These are phyloP conservation scores for Neocrepidodera transversa DNA, from an alignment of 2,888 invertebrate genomes.

Conservation along the genomic window DNA sequence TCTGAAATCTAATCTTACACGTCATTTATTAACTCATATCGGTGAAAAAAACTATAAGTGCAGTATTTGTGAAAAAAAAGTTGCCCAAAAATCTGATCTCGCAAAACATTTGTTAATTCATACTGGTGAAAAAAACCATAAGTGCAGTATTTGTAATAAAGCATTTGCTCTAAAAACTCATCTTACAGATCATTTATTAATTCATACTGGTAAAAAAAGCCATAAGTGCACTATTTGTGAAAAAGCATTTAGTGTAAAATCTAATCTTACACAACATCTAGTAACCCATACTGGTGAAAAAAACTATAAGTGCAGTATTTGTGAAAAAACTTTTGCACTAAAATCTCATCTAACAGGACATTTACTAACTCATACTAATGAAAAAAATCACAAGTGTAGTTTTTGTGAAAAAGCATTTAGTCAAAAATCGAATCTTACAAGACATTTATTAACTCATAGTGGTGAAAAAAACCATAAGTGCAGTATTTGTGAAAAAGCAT, in stretches of 20 bases:
- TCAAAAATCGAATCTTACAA: neutral
- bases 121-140: too few species aligned
- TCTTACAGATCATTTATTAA: too few species aligned
- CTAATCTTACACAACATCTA: conserved; percentile 5
- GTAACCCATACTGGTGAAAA: neutral
- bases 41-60: conserved; percentile 1
- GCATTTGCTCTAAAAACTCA: too few species aligned
- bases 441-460: neutral
- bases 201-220: neutral
- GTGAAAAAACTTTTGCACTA: neutral
- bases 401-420: conserved; percentile 1
- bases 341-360: neutral
- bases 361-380: neutral
- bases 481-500: neutral
- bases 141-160: too few species aligned
- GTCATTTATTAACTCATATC: neutral
- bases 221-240: conserved; percentile 11
- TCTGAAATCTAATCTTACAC: neutral
- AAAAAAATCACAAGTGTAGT: neutral
- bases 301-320: neutral
- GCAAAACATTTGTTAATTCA: too few species aligned
- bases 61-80: neutral
- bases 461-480: neutral
- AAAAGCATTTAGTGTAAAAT: conserved; percentile 3
- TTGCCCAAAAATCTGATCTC: neutral